Evolutionary conservation across 2,888 invertebrate species (phyloP), one percentile per base, ranked within the genome.

Genomic region (Dasysyrphus tricinctus): DNA sequence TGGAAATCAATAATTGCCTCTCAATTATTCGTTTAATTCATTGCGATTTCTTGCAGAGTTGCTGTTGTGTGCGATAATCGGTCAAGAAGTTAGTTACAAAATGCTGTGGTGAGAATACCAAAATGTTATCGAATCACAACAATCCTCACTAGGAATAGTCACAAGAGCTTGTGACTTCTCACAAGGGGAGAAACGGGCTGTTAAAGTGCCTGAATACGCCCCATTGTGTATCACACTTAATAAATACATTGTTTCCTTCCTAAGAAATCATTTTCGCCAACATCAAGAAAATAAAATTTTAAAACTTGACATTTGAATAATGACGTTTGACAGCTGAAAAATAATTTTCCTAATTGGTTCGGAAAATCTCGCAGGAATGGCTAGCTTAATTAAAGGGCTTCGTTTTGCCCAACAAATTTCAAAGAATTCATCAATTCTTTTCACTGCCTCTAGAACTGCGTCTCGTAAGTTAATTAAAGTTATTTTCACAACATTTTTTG

Each of bases 321-420:
- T 65, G 74, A 56, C 56, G 14, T 65, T 75, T 34, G 73, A 74
- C 82, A 69, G 16, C 42, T 77, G 32, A 65, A 34, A 24, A 34
- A 32, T 56, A 12, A 70, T 74, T 85, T 85, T 81, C 34, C n/a
- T 16, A 73, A 67, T 11, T 73, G 44, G 4, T 77, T 72, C 57
- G 4, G 47, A 54, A 67, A 61, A 37, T 24, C 54, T 61, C 3
- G 5, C 2, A 12, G 32, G 37, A n/a, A 91, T 92, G 92, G 90
- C 91, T 77, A 89, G 90, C 51, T 83, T 92, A 88, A 90, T 92
- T 75, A 91, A 91, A 87, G 88, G 90, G 65, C 79, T 90, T 19
- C 89, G 89, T 77, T 84, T 92, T 78, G 90, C 89, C 61, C 91
- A 90, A 75, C 90, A 90, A 88, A 79, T 91, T 39, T 88, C 88